phyloP scores from a whole-genome alignment of 2,113 vertebrate genomes.

The Podocnemis expansa region DNA sequence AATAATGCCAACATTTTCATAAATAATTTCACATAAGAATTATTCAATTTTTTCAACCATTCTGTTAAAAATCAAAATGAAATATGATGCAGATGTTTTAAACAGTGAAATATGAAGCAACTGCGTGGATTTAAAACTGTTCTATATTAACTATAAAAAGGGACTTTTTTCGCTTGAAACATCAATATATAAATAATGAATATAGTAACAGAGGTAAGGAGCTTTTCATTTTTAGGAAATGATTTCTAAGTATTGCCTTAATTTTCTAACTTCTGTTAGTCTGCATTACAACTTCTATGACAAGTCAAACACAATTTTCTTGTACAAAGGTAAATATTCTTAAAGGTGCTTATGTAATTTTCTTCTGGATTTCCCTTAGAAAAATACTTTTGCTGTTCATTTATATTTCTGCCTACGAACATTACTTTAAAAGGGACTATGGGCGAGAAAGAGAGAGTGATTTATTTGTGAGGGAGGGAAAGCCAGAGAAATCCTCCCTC shows the following conservation, averaged over 20 bases:
- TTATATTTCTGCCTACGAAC: background rate
- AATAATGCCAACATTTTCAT: no score
- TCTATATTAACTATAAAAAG: background rate
- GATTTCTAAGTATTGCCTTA: background rate
- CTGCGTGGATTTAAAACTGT: background rate
- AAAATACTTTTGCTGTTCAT: background rate
- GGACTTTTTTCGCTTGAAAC: background rate
- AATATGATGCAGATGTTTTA: background rate
- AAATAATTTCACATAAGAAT: background rate
- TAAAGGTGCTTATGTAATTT: background rate
- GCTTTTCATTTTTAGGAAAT: background rate
- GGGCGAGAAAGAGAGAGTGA: background rate
- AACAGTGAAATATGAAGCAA: background rate
- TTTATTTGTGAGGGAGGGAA: background rate
- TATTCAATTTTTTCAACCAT: background rate
- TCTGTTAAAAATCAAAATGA: background rate
- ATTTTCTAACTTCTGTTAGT: background rate
- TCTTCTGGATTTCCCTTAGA: background rate
- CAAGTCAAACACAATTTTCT: background rate
- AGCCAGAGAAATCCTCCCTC: background rate
- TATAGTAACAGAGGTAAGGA: background rate
- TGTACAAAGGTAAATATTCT: background rate
- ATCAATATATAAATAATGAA: background rate
- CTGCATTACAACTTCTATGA: background rate
- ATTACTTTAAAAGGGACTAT: background rate